Conservation (phyloP, 2,113 vertebrate genomes). For the Apteryx owenii region DNA sequence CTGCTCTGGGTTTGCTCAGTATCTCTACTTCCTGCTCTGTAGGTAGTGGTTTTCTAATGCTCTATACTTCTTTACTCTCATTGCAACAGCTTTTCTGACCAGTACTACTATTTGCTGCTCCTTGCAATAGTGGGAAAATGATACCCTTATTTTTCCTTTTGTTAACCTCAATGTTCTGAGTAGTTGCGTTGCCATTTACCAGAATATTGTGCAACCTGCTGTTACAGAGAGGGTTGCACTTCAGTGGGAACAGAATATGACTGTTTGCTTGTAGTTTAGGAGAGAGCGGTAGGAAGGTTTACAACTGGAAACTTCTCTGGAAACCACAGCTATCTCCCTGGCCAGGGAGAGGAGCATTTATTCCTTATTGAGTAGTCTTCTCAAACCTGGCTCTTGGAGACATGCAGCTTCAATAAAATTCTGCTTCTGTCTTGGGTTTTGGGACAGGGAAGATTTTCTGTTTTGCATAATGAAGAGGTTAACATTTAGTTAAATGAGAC, state of each 20-base stretch:
- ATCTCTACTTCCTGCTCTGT: not conserved
- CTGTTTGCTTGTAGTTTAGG: not conserved
- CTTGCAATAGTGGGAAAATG: not conserved
- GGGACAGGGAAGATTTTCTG: not conserved
- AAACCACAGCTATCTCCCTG: not conserved
- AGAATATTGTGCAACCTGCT: rapidly evolving
- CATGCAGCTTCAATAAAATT: not conserved
- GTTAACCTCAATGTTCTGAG: not conserved
- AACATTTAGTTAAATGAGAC: not conserved
- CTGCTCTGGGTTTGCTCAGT: not conserved
- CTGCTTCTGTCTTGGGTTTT: not conserved
- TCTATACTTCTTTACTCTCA: not conserved
- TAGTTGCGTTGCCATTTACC: not conserved
- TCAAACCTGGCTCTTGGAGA: not conserved
- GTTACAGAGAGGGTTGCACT: not conserved
- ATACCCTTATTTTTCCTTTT: not conserved
- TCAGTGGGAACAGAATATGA: not conserved
- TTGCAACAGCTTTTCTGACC: not conserved
- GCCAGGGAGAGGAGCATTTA: not conserved
- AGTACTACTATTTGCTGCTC: not conserved
- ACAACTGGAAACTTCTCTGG: not conserved
- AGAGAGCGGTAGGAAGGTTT: not conserved
- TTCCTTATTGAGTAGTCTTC: not conserved
- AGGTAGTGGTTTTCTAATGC: not conserved
- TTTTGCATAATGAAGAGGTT: not conserved